Evolutionary conservation across 2,113 vertebrate species (phyloP).

Genomic region (Arvicanthis niloticus): DNA sequence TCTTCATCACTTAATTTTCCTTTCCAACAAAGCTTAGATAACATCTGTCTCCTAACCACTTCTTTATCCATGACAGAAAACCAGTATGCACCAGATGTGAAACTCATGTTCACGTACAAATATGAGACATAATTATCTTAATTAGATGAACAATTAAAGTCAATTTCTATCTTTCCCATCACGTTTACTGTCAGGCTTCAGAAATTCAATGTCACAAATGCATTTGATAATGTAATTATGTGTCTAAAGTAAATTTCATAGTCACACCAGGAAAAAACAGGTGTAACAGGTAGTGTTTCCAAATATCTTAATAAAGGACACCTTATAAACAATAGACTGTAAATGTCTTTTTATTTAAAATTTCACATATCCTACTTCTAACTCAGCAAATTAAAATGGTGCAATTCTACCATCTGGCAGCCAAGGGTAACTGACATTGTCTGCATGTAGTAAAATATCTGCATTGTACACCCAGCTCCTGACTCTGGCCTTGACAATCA

Average conservation of each 20-base stretch:
- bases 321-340: constrained; percentile 20
- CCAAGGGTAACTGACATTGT: background rate
- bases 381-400: background rate
- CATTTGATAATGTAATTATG: constrained; percentile 53
- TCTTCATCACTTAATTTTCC: constrained; percentile 55
- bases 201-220: constrained; percentile 39
- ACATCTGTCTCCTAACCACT: constrained; percentile 40
- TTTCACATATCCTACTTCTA: background rate
- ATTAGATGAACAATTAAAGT: constrained; percentile 24
- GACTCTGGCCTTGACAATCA: constrained; percentile 24
- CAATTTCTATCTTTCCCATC: constrained; percentile 28
- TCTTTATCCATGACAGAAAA: constrained; percentile 13
- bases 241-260: constrained; percentile 27
- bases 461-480: constrained; percentile 25
- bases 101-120: constrained; percentile 56
- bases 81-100: constrained; percentile 22
- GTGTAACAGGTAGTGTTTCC: background rate
- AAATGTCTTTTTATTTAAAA: background rate
- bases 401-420: constrained; percentile 3
- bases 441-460: background rate
- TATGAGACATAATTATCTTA: constrained; percentile 68
- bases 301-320: constrained; percentile 15
- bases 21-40: constrained; percentile 54
- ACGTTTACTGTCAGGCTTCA: background rate
- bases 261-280: constrained; percentile 39